Evolutionary conservation across 1,140 invertebrate species (phyloP).

Genomic region (Pogonomyrmex californicus): DNA sequence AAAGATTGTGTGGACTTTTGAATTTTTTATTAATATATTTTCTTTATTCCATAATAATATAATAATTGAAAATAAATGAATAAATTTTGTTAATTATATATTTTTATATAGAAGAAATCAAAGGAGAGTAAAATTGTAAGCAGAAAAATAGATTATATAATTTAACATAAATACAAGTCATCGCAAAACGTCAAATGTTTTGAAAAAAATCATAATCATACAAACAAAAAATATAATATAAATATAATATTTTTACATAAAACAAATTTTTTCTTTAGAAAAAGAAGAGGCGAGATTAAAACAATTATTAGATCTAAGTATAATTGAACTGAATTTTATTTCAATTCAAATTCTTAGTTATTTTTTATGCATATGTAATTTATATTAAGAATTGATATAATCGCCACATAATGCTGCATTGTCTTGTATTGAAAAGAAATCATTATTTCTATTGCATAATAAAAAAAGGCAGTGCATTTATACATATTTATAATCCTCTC

Average conservation of each 20-base stretch:
- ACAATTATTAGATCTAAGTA: background rate
- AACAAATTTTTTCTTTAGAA: background rate
- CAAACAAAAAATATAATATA: background rate
- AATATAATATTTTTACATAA: background rate
- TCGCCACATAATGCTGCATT: background rate
- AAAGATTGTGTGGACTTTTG: background rate
- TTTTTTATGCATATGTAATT: background rate
- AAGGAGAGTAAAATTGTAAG: background rate
- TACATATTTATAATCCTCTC: background rate
- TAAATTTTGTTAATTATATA: background rate
- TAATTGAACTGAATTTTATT: background rate
- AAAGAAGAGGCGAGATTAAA: background rate
- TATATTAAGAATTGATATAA: conserved; percentile 3
- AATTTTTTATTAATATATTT: background rate
- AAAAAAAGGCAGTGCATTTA: background rate
- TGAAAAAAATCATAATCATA: background rate
- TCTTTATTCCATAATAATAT: background rate
- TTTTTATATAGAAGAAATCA: background rate
- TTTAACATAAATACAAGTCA: background rate
- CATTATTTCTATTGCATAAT: background rate
- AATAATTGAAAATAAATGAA: background rate
- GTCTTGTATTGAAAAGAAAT: background rate
- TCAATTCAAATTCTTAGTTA: background rate
- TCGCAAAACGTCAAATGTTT: background rate
- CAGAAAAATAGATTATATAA: background rate